A percentile compares a stretch with the other conserved stretches of the same genome.
phyloP scores from a whole-genome alignment of 1,140 invertebrate species.

The Macrobrachium nipponense region DNA sequence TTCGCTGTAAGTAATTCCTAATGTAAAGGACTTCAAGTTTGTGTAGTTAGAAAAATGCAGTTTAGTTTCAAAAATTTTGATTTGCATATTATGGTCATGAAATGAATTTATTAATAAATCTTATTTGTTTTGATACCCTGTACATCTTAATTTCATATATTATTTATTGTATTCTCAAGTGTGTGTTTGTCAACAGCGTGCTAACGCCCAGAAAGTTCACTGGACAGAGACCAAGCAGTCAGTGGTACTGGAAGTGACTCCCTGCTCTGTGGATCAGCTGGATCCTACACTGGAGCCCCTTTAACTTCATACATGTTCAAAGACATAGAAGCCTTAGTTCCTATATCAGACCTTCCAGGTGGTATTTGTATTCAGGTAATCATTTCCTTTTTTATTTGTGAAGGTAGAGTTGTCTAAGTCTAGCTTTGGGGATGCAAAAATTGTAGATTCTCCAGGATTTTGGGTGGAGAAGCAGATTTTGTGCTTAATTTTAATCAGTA shows the following conservation, averaged over 20 bases:
- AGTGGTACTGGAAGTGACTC: constrained; percentile 88
- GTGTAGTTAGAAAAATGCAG: too few species aligned
- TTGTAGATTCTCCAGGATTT: too few species aligned
- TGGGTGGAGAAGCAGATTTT: too few species aligned
- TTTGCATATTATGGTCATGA: too few species aligned
- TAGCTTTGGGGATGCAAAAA: too few species aligned
- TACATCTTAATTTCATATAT: background rate
- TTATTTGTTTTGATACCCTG: background rate
- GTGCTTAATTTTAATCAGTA: too few species aligned
- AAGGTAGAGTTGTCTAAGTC: too few species aligned
- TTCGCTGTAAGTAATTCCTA: too few species aligned
- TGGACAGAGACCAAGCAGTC: constrained; percentile 93
- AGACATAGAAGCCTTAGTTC: constrained; percentile 85
- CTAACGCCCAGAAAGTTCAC: constrained; percentile 92
- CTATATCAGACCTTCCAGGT: constrained; percentile 74
- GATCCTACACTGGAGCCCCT: constrained; percentile 75
- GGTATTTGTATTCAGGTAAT: constrained; percentile 71
- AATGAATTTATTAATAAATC: background rate
- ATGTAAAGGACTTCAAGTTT: too few species aligned
- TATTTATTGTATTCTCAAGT: too few species aligned
- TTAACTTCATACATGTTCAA: constrained; percentile 92
- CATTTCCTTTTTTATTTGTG: too few species aligned
- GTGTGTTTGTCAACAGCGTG: constrained; percentile 75
- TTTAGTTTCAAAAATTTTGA: too few species aligned
- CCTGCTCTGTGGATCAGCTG: constrained; percentile 89